phyloP scores from a whole-genome alignment of 2,888 invertebrate species.

The Drosophila pegasa region DNA sequence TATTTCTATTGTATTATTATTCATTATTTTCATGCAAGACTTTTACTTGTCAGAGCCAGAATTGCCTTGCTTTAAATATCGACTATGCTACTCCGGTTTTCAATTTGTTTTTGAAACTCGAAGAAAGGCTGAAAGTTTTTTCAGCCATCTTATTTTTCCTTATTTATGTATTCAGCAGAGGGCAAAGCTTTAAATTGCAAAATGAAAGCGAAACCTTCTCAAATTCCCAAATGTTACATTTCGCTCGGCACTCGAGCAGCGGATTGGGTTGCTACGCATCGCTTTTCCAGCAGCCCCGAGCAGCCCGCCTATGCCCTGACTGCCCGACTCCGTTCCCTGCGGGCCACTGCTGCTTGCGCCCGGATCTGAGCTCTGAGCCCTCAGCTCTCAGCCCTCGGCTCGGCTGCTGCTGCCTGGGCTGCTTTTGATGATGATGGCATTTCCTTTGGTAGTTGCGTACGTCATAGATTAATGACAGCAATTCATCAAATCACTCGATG shows the following conservation, averaged over 20 bases:
- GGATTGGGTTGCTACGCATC: slow-evolving; percentile 49
- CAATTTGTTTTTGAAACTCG: not conserved
- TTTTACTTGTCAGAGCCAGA: not conserved
- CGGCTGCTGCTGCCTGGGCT: slow-evolving; percentile 71
- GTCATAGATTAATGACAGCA: slow-evolving; percentile 85
- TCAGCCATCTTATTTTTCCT: not conserved
- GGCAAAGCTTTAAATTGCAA: slow-evolving; percentile 50
- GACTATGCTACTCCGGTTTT: not conserved
- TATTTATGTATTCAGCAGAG: slow-evolving; percentile 10
- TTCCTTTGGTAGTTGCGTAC: slow-evolving; percentile 85
- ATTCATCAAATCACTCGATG: slow-evolving; percentile 85
- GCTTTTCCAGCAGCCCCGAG: slow-evolving; percentile 47
- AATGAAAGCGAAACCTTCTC: slow-evolving; percentile 68
- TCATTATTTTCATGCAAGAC: not conserved
- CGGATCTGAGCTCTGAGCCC: slow-evolving; percentile 28
- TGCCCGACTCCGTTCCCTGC: slow-evolving; percentile 47
- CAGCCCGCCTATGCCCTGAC: slow-evolving; percentile 21
- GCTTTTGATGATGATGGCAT: slow-evolving; percentile 82
- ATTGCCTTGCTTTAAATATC: not conserved
- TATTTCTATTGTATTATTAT: not conserved
- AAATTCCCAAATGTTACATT: slow-evolving; percentile 74
- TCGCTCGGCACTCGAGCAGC: slow-evolving; percentile 35
- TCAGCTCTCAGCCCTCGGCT: slow-evolving; percentile 14
- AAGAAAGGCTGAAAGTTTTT: not conserved
- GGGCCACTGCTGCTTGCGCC: slow-evolving; percentile 41